Percentiles rank a stretch among this genome's conserved stretches.
These are phyloP conservation scores for Pangasius larnaudii DNA, from an alignment of 2,797 vertebrate species.

Conservation along the genomic window DNA sequence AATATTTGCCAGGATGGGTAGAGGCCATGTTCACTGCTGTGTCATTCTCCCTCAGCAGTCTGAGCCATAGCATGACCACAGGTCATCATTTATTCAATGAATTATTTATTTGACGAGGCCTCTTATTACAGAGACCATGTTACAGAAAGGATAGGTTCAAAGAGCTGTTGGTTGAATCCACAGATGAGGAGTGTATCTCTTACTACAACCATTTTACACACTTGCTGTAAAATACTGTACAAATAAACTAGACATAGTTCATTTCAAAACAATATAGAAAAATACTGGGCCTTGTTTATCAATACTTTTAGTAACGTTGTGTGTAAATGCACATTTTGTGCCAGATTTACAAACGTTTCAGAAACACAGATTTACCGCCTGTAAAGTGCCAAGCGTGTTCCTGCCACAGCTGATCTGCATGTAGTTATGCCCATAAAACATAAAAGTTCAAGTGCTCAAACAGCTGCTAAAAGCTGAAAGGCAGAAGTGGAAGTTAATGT, in stretches of 20 bases:
- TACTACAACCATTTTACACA: background rate
- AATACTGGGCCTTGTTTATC: background rate
- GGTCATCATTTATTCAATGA: constrained; percentile 62
- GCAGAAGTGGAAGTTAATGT: background rate
- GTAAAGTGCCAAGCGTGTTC: background rate
- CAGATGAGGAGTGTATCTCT: background rate
- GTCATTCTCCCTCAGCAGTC: constrained; percentile 23
- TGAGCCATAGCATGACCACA: constrained; percentile 24
- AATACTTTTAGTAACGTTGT: no score
- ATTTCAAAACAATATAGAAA: background rate
- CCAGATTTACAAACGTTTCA: background rate
- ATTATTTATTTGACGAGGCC: constrained; percentile 60
- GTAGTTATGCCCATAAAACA: background rate
- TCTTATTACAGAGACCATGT: constrained; percentile 52
- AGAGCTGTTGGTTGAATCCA: constrained; percentile 19
- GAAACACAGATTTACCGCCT: background rate
- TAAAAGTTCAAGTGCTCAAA: background rate
- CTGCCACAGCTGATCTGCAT: background rate
- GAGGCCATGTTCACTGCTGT: background rate
- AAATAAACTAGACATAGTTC: background rate
- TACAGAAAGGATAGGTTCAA: constrained; percentile 38
- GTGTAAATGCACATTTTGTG: background rate
- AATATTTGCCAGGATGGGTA: background rate
- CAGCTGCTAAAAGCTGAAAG: background rate
- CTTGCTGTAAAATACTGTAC: background rate